Evolutionary conservation across 2,113 vertebrate species (phyloP).

Genomic region (Arenaria interpres): DNA sequence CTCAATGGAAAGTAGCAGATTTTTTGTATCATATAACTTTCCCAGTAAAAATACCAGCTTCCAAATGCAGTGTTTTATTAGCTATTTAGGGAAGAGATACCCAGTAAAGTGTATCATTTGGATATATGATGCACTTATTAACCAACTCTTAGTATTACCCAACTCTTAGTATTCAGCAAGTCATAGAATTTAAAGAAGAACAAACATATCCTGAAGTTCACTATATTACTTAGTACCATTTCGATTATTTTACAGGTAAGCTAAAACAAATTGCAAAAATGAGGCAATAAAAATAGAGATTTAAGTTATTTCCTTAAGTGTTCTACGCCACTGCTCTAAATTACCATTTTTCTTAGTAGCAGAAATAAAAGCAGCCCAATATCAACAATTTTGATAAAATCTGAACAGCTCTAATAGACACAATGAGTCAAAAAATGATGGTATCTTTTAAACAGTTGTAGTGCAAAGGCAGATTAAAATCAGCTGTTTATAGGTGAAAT

Average conservation of each 20-base stretch:
- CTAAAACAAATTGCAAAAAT: neutral
- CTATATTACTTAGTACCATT: neutral
- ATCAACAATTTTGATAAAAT: constrained; percentile 27
- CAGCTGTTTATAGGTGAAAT: constrained; percentile 45
- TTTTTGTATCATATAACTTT: neutral
- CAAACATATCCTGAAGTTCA: neutral
- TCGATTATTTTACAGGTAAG: constrained; percentile 2
- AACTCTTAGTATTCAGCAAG: neutral
- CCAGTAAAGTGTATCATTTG: neutral
- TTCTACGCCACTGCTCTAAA: neutral
- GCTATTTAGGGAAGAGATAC: neutral
- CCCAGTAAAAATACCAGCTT: neutral
- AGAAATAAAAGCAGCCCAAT: neutral
- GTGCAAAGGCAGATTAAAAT: constrained; percentile 49
- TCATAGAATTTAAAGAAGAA: neutral
- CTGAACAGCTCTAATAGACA: neutral
- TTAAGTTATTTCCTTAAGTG: neutral
- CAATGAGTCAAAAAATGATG: neutral
- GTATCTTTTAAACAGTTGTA: constrained; percentile 30
- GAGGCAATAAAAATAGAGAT: neutral
- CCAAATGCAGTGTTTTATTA: neutral
- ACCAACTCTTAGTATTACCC: no score
- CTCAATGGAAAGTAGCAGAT: neutral
- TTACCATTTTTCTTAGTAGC: neutral
- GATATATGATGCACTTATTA: neutral